Evolutionary conservation across 2,797 vertebrate genomes (phyloP).

Genomic region (Enteromius afrohamiltoni): DNA sequence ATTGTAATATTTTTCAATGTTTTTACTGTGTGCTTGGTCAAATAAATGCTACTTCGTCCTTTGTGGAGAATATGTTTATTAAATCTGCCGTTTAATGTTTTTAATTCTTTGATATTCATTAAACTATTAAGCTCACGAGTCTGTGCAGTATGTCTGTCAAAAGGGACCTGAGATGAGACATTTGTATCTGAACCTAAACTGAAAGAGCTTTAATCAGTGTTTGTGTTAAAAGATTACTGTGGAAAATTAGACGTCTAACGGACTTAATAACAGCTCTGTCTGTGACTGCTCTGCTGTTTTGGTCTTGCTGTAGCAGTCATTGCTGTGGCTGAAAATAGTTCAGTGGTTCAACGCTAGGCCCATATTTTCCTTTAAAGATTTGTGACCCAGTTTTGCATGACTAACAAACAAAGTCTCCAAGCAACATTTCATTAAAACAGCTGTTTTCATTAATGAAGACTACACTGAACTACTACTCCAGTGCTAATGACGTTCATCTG

Average conservation of each 20-base stretch:
- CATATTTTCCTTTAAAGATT: slow-evolving; percentile 33
- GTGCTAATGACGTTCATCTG: neutral
- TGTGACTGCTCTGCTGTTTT: slow-evolving; percentile 32
- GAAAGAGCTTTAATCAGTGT: slow-evolving; percentile 60
- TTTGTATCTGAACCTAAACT: slow-evolving; percentile 24
- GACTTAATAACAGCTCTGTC: slow-evolving; percentile 58
- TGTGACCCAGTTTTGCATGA: slow-evolving; percentile 7
- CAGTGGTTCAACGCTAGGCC: slow-evolving; percentile 32
- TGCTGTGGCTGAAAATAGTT: slow-evolving; percentile 35
- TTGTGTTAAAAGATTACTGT: slow-evolving; percentile 55
- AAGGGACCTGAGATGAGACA: neutral
- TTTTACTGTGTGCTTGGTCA: neutral
- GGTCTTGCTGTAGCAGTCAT: slow-evolving; percentile 12
- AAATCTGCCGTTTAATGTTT: neutral
- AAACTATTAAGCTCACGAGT: neutral
- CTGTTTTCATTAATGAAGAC: neutral
- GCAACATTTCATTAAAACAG: neutral
- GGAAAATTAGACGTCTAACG: slow-evolving; percentile 40
- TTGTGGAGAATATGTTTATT: neutral
- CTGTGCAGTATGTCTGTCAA: neutral
- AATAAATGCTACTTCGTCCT: neutral
- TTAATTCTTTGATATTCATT: neutral
- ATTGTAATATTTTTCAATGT: neutral
- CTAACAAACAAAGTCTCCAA: slow-evolving; percentile 11
- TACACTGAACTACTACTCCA: neutral